Conservation (phyloP, 2,113 vertebrate species). For the Daubentonia madagascariensis region DNA sequence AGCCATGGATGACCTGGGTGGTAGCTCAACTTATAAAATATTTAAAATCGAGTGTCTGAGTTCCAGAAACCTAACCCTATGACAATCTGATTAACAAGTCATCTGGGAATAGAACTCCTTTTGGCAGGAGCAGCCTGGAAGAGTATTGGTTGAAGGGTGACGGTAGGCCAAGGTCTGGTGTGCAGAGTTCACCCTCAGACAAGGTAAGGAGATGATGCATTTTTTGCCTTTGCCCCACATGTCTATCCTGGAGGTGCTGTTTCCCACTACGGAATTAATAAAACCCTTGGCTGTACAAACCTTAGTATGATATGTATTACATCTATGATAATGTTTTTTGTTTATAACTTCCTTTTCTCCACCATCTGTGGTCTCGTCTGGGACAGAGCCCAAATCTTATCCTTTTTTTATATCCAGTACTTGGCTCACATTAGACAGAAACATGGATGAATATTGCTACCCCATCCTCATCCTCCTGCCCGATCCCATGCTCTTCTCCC, state of each 20-base stretch:
- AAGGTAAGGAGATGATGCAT: accelerated
- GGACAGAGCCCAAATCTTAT: background rate
- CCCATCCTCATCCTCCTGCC: background rate
- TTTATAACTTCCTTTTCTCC: background rate
- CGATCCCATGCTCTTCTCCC: background rate
- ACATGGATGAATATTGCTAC: background rate
- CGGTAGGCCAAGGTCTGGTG: accelerated
- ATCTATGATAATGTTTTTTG: background rate
- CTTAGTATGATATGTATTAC: background rate
- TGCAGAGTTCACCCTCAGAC: background rate
- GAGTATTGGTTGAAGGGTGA: background rate
- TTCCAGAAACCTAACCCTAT: background rate
- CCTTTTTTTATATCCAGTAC: background rate
- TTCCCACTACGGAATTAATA: background rate
- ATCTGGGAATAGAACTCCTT: background rate
- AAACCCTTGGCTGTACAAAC: background rate
- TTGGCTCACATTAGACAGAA: background rate
- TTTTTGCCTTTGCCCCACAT: background rate
- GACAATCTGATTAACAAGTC: background rate
- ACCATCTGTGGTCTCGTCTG: background rate
- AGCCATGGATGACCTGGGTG: background rate
- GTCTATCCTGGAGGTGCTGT: background rate
- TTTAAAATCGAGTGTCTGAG: background rate
- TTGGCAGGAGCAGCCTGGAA: background rate
- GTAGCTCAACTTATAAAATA: conserved; percentile 21